Conservation (phyloP, 2,113 vertebrate species). For the Eonycteris spelaea region DNA sequence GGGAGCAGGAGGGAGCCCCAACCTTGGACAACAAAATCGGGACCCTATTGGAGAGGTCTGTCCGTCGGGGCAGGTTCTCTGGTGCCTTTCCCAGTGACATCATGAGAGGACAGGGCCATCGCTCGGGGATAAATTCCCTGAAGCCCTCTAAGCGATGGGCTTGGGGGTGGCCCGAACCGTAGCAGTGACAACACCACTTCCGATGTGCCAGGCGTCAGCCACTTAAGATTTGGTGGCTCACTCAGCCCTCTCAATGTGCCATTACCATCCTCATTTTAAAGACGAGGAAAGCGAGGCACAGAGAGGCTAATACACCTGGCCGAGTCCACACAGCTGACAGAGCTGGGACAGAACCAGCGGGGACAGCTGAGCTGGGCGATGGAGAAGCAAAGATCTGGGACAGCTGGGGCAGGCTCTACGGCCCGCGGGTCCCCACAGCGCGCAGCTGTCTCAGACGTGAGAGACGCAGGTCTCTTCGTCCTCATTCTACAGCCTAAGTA, state of each 20-base stretch:
- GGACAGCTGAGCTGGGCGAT: neutral
- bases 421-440: fast-evolving
- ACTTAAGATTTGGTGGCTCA: neutral
- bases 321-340: neutral
- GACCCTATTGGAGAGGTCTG: neutral
- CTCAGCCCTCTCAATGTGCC: neutral
- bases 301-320: neutral
- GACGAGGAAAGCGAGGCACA: neutral
- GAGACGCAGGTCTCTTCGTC: neutral
- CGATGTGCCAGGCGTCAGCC: fast-evolving
- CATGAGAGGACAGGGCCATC: neutral
- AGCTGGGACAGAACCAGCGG: neutral
- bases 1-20: neutral
- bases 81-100: neutral
- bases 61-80: neutral
- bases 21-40: neutral
- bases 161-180: neutral
- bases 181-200: too few relatives aligned
- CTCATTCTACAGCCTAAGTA: neutral
- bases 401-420: fast-evolving
- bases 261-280: neutral
- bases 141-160: neutral
- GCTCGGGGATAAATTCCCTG: neutral
- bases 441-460: neutral
- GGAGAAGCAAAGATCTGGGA: neutral